Conservation (phyloP, 1,140 invertebrate species). For the Pemphigus obesinymphae region DNA sequence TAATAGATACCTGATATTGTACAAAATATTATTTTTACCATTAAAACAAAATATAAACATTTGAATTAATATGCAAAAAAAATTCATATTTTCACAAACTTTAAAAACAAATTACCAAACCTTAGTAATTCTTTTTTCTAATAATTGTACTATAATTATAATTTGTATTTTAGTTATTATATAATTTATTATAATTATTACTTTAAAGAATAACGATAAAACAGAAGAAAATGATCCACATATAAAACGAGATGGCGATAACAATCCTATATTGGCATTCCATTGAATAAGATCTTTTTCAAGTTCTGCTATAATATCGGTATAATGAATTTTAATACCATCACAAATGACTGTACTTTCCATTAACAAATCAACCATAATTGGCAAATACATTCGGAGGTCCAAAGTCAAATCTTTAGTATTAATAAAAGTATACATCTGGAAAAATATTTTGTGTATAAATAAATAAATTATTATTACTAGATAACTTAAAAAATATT, state of each 20-base stretch:
- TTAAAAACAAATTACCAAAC: no score
- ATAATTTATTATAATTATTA: slow-evolving; percentile 46
- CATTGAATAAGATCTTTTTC: slow-evolving; percentile 66
- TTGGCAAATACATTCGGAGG: slow-evolving; percentile 64
- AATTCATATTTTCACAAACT: no score
- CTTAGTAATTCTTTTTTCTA: neutral
- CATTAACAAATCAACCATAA: slow-evolving; percentile 65
- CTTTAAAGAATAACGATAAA: slow-evolving; percentile 57
- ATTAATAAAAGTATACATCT: slow-evolving; percentile 68
- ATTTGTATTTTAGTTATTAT: no score
- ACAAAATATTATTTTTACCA: neutral
- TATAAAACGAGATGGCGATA: slow-evolving; percentile 54
- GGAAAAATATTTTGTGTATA: slow-evolving; percentile 44
- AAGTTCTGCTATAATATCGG: slow-evolving; percentile 69
- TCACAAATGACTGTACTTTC: slow-evolving; percentile 62
- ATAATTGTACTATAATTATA: neutral
- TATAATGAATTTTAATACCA: slow-evolving; percentile 60
- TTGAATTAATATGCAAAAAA: no score
- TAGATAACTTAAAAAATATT: neutral
- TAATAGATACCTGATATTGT: no score
- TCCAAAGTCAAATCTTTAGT: slow-evolving; percentile 59
- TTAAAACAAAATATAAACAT: no score
- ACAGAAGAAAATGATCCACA: slow-evolving; percentile 62
- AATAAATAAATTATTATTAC: neutral
- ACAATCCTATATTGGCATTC: slow-evolving; percentile 60